Evolutionary conservation across 2,797 vertebrate genomes (phyloP).

Genomic region (Sternotherus odoratus): DNA sequence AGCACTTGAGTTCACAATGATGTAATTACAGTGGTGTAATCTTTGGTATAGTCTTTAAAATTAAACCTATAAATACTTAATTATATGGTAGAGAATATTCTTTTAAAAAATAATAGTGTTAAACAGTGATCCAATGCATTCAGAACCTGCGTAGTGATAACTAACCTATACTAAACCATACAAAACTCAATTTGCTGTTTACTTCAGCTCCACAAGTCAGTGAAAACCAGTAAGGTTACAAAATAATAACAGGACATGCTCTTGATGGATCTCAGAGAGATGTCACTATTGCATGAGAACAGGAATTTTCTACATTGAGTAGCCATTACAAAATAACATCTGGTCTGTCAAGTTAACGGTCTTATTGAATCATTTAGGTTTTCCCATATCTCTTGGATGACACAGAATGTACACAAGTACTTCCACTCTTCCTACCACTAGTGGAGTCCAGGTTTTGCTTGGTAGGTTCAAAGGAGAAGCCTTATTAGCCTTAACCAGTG

Average conservation of each 20-base stretch:
- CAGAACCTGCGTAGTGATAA: not conserved
- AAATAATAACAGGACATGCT: not conserved
- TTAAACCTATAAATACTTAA: slow-evolving; percentile 30
- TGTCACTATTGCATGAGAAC: not conserved
- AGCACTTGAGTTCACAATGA: not conserved
- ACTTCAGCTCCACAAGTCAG: not conserved
- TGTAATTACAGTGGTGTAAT: not conserved
- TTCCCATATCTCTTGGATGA: not conserved
- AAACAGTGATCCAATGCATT: not conserved
- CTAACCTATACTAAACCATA: slow-evolving; percentile 1
- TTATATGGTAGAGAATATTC: not conserved
- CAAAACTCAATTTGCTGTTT: not conserved
- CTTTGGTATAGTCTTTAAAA: slow-evolving; percentile 7
- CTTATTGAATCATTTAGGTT: slow-evolving; percentile 6
- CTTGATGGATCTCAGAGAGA: not conserved
- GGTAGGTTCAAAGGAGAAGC: not conserved
- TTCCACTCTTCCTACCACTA: not conserved
- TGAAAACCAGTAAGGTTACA: not conserved
- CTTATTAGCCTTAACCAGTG: not conserved
- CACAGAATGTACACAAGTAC: not conserved
- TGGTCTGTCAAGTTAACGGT: not conserved
- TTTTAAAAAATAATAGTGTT: slow-evolving; percentile 20
- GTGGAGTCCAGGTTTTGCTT: not conserved
- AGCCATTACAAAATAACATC: not conserved
- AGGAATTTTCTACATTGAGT: not conserved